These are phyloP conservation scores for Epizoanthus fatuus DNA, from an alignment of 92 coral and sea anemone species.

Conservation along the genomic window DNA sequence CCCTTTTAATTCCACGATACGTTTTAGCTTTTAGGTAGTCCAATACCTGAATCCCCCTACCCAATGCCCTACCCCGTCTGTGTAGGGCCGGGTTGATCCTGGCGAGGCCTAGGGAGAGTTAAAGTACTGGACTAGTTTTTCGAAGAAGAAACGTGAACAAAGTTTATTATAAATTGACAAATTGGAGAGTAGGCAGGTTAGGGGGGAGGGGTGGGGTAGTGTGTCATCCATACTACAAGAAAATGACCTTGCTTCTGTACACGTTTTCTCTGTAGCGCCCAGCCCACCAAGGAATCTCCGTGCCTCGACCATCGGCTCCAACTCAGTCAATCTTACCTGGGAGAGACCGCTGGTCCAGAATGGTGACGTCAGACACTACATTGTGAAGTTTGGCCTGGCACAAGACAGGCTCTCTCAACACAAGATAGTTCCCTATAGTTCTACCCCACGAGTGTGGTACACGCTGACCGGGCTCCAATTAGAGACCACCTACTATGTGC, in stretches of 20 bases:
- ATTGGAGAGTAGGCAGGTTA: too few species aligned
- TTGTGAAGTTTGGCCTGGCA: slow-evolving; percentile 58
- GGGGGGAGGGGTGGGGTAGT: too few species aligned
- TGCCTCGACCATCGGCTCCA: slow-evolving; percentile 43
- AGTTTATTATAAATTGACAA: too few species aligned
- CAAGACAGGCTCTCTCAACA: slow-evolving; percentile 21
- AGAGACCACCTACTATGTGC: slow-evolving; percentile 61
- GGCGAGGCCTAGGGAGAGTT: too few species aligned
- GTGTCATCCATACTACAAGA: not conserved
- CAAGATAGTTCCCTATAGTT: slow-evolving; percentile 28
- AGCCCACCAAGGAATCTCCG: slow-evolving; percentile 62
- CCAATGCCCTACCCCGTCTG: too few species aligned
- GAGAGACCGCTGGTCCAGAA: slow-evolving; percentile 42
- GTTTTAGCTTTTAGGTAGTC: too few species aligned
- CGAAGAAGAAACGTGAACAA: too few species aligned
- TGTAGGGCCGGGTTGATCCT: too few species aligned
- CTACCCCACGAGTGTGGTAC: not conserved
- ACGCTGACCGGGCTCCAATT: slow-evolving; percentile 44
- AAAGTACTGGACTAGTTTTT: too few species aligned
- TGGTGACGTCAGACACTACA: slow-evolving; percentile 66
- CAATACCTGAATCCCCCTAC: too few species aligned
- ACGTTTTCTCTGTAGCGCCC: slow-evolving; percentile 54
- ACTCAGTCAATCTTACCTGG: slow-evolving; percentile 60
- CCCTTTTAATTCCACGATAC: too few species aligned
- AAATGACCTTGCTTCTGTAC: not conserved